phyloP scores from a whole-genome alignment of 1,140 invertebrate genomes.

The Caenorhabditis remanei region DNA sequence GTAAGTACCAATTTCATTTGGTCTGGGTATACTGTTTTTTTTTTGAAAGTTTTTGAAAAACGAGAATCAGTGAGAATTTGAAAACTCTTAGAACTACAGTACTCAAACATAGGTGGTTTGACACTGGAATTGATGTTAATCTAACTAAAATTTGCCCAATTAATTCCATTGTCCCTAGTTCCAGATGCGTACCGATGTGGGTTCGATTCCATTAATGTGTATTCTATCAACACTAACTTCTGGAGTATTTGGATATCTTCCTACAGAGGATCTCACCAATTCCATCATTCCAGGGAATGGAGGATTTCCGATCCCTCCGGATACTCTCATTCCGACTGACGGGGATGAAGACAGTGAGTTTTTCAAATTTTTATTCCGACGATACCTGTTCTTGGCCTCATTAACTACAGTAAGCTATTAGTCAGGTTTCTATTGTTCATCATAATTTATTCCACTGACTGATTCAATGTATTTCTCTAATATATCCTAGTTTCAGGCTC shows the following conservation, averaged over 20 bases:
- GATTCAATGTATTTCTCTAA: too few relatives aligned
- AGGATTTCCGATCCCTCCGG: slow-evolving; percentile 13
- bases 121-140: too few relatives aligned
- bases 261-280: slow-evolving; percentile 56
- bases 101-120: neutral
- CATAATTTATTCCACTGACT: too few relatives aligned
- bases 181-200: slow-evolving; percentile 46
- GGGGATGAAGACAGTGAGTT: slow-evolving; percentile 49
- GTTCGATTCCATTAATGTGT: slow-evolving; percentile 35
- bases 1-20: neutral
- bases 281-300: slow-evolving; percentile 55
- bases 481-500: neutral
- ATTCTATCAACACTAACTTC: slow-evolving; percentile 18
- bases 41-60: neutral
- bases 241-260: slow-evolving; percentile 27
- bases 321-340: slow-evolving; percentile 14
- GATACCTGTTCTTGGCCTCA: too few relatives aligned
- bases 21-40: too few relatives aligned
- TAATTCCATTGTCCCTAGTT: neutral
- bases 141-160: too few relatives aligned
- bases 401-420: too few relatives aligned
- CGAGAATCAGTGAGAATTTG: neutral
- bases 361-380: neutral
- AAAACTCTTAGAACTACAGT: neutral
- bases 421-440: too few relatives aligned